These are phyloP conservation scores for Nylanderia fulva DNA, from an alignment of 1,140 invertebrate genomes.

Conservation along the genomic window DNA sequence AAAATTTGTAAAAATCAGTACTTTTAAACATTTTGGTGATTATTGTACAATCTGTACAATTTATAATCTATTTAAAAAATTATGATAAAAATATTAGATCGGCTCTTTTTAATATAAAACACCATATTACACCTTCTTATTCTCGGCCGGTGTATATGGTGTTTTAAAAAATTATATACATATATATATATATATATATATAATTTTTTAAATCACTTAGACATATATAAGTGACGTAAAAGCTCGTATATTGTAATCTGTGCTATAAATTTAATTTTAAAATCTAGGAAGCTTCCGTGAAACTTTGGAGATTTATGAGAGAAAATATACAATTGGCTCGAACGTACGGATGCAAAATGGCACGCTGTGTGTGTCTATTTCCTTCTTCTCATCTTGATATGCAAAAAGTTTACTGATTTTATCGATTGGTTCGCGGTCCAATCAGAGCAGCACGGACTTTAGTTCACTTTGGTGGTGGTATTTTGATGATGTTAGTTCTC, in stretches of 20 bases:
- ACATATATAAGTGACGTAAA: too few relatives aligned
- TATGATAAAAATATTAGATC: too few relatives aligned
- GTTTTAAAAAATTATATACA: background rate
- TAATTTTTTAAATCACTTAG: too few relatives aligned
- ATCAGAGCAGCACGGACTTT: constrained; percentile 24
- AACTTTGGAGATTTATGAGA: background rate
- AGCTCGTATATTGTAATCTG: background rate
- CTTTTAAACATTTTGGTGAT: background rate
- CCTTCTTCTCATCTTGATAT: constrained; percentile 25
- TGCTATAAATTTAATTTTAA: constrained; percentile 21
- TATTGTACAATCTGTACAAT: background rate
- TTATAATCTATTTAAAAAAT: background rate
- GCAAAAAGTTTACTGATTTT: constrained; percentile 11
- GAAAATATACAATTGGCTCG: background rate
- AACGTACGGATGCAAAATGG: background rate
- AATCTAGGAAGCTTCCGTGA: background rate
- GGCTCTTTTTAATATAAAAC: too few relatives aligned
- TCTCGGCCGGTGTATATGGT: too few relatives aligned
- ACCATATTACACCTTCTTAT: too few relatives aligned
- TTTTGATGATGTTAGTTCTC: constrained; percentile 7
- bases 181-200: background rate
- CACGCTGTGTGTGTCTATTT: background rate
- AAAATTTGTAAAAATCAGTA: too few relatives aligned
- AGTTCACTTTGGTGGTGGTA: constrained; percentile 9
- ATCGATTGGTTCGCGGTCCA: constrained; percentile 32